phyloP scores from a whole-genome alignment of 2,888 invertebrate genomes.

The Chymomyza fuscimana region DNA sequence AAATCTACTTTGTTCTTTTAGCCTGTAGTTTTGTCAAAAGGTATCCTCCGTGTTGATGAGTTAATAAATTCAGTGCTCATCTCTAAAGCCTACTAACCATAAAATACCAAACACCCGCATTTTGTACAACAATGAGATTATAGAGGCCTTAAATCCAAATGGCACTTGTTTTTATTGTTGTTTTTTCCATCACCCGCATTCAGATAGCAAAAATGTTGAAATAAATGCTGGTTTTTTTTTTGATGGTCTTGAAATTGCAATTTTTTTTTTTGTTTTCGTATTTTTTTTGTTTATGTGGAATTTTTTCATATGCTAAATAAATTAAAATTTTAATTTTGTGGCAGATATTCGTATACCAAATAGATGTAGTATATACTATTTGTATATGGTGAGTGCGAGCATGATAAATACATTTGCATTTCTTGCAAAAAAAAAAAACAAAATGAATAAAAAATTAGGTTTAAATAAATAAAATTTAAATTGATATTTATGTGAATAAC shows the following conservation, averaged over 20 bases:
- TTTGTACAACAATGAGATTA: slow-evolving; percentile 43
- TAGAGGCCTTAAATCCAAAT: slow-evolving; percentile 44
- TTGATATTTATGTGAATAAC: slow-evolving; percentile 33
- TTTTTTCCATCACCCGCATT: slow-evolving; percentile 12
- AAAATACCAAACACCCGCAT: background rate
- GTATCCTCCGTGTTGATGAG: background rate
- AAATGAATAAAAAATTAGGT: slow-evolving; percentile 27
- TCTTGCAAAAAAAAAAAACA: slow-evolving; percentile 17
- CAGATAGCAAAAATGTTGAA: slow-evolving; percentile 39
- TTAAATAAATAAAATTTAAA: slow-evolving; percentile 25
- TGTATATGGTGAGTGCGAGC: slow-evolving; percentile 21
- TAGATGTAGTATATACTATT: slow-evolving; percentile 11
- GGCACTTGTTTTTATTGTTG: slow-evolving; percentile 28
- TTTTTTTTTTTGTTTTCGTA: slow-evolving; percentile 19
- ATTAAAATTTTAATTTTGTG: slow-evolving; percentile 58
- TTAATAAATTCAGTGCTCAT: background rate
- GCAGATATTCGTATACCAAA: slow-evolving; percentile 18
- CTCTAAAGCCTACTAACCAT: background rate
- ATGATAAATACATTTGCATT: slow-evolving; percentile 45
- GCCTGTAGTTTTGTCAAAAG: too few relatives aligned
- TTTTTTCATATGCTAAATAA: slow-evolving; percentile 62
- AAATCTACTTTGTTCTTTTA: too few relatives aligned
- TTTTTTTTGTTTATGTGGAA: slow-evolving; percentile 46
- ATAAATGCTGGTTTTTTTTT: slow-evolving; percentile 52
- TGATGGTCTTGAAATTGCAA: slow-evolving; percentile 7